phyloP scores from a whole-genome alignment of 2,888 invertebrate species.

The Micoletzkya japonica region DNA sequence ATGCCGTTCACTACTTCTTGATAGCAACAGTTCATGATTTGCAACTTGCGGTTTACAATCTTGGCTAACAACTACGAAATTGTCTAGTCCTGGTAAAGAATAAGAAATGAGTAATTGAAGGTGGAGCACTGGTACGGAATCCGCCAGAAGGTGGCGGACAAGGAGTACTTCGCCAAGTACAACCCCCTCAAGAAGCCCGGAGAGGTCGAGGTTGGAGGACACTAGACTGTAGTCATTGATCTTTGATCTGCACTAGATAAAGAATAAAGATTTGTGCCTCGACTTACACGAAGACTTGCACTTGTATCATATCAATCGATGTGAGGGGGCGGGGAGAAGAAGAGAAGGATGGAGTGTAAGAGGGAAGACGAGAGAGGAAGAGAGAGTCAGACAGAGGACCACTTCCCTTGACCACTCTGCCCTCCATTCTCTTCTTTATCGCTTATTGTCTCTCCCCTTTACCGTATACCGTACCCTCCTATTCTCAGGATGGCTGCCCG shows the following conservation, averaged over 20 bases:
- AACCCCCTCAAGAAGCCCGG: slow-evolving; percentile 56
- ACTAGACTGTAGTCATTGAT: slow-evolving; percentile 36
- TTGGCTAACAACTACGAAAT: too few species aligned
- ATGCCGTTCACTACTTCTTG: too few species aligned
- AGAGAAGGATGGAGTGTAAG: background rate
- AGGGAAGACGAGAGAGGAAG: slow-evolving; percentile 21
- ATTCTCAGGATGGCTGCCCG: slow-evolving; percentile 24
- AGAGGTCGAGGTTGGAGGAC: slow-evolving; percentile 53
- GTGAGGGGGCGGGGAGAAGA: slow-evolving; percentile 23
- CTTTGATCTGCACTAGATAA: slow-evolving; percentile 18
- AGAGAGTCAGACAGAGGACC: slow-evolving; percentile 13
- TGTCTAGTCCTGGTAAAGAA: too few species aligned
- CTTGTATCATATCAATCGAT: slow-evolving; percentile 12
- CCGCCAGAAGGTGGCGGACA: slow-evolving; percentile 56
- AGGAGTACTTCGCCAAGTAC: slow-evolving; percentile 60
- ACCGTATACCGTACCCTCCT: background rate
- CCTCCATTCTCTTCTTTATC: background rate
- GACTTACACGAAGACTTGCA: slow-evolving; percentile 2
- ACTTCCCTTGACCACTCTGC: slow-evolving; percentile 6
- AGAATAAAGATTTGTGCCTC: slow-evolving; percentile 23
- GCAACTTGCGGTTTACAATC: too few species aligned
- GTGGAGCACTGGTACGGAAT: slow-evolving; percentile 61
- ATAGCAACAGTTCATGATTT: background rate
- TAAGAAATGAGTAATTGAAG: slow-evolving; percentile 26
- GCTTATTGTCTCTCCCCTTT: background rate